Percentiles rank a stretch among this genome's conserved stretches.
Evolutionary conservation across 2,888 invertebrate species (phyloP).

Genomic region (Theodoxus fluviatilis): DNA sequence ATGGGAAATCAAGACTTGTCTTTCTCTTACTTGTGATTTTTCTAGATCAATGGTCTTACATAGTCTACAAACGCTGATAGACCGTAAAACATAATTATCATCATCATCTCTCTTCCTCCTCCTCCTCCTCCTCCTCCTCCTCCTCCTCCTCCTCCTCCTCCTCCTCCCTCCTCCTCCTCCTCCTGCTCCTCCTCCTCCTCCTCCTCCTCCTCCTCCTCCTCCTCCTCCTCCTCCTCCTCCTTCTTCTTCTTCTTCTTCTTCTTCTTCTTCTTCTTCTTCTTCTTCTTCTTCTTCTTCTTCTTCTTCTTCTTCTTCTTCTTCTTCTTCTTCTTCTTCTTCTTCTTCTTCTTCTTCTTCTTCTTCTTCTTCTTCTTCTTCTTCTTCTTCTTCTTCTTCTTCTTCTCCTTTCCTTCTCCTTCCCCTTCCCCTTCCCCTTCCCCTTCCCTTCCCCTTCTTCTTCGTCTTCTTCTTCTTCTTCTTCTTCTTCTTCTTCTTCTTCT

Average conservation of each 20-base stretch:
- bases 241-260: not conserved
- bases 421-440: not conserved
- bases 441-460: not conserved
- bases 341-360: not conserved
- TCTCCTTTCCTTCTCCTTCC: not conserved
- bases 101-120: not conserved
- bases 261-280: not conserved
- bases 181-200: not conserved
- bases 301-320: not conserved
- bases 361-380: not conserved
- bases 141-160: not conserved
- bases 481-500: not conserved
- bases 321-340: not conserved
- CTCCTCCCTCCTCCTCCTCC: not conserved
- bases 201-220: not conserved
- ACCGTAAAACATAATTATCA: no score
- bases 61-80: no score
- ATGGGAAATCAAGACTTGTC: no score
- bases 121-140: not conserved
- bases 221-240: not conserved
- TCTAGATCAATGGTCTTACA: no score
- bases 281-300: not conserved
- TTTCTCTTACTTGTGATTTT: no score
- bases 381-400: not conserved
- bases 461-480: not conserved